These are phyloP conservation scores for Pogonus chalceus DNA, from an alignment of 1,140 invertebrate species.

Conservation along the genomic window DNA sequence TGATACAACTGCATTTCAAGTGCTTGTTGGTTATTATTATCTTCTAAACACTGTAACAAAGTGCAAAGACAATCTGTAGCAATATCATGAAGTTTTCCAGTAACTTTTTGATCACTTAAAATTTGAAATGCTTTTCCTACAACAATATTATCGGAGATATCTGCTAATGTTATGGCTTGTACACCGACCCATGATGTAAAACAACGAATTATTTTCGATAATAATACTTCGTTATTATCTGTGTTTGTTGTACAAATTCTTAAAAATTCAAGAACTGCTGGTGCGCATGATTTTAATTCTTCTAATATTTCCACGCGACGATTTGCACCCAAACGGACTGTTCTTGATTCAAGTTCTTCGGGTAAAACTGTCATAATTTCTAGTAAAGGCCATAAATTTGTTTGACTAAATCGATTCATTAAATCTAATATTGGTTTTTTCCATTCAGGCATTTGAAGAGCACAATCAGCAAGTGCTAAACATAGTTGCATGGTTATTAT, in stretches of 20 bases:
- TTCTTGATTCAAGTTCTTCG: slow-evolving; percentile 85
- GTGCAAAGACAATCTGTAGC: slow-evolving; percentile 85
- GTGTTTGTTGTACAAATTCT: slow-evolving; percentile 56
- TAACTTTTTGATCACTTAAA: slow-evolving; percentile 46
- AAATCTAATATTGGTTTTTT: slow-evolving; percentile 78
- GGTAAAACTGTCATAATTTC: slow-evolving; percentile 89
- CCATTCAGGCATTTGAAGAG: slow-evolving; percentile 91
- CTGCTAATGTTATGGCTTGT: slow-evolving; percentile 54
- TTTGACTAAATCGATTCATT: slow-evolving; percentile 58
- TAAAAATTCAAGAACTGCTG: slow-evolving; percentile 62
- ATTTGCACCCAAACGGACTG: slow-evolving; percentile 77
- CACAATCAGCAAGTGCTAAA: slow-evolving; percentile 84
- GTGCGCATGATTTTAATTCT: slow-evolving; percentile 58
- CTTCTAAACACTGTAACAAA: slow-evolving; percentile 68
- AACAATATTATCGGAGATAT: slow-evolving; percentile 55
- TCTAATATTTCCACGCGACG: slow-evolving; percentile 71
- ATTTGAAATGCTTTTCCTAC: slow-evolving; percentile 59
- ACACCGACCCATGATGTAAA: slow-evolving; percentile 73
- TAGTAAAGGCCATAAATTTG: slow-evolving; percentile 68
- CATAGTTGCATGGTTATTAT: slow-evolving; percentile 88
- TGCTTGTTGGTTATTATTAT: slow-evolving; percentile 54
- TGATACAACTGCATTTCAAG: slow-evolving; percentile 74
- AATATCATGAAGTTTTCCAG: slow-evolving; percentile 71
- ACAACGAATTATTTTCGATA: slow-evolving; percentile 57
- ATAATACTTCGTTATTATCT: slow-evolving; percentile 42